Percentiles rank a stretch among this genome's conserved stretches.
phyloP scores from a whole-genome alignment of 2,113 vertebrate species.

The Pseudorhombus dupliciocellatus region DNA sequence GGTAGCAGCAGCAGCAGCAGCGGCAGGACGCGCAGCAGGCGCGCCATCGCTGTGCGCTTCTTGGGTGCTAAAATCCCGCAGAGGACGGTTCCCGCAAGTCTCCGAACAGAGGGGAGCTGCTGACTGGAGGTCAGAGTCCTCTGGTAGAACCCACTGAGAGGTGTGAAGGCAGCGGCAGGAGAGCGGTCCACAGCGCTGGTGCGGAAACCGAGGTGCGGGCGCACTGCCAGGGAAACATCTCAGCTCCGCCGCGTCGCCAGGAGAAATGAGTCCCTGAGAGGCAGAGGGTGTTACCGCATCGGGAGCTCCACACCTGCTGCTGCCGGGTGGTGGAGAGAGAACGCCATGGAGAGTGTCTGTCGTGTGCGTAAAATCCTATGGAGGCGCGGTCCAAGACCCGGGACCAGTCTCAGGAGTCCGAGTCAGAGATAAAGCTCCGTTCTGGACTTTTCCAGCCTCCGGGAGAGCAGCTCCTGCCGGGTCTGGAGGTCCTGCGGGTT shows the following conservation, averaged over 20 bases:
- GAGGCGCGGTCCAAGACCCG: background rate
- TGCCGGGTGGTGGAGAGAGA: background rate
- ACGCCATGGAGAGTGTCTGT: background rate
- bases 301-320: slow-evolving; percentile 13
- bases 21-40: slow-evolving; percentile 52
- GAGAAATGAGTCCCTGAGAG: background rate
- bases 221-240: slow-evolving; percentile 41
- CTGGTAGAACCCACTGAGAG: background rate
- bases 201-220: background rate
- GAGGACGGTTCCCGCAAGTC: background rate
- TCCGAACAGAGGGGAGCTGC: background rate
- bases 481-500: slow-evolving; percentile 21
- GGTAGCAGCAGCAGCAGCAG: slow-evolving; percentile 37
- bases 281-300: background rate
- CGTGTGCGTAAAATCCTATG: slow-evolving; percentile 36
- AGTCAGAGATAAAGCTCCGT: background rate
- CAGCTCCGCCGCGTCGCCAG: slow-evolving; percentile 18
- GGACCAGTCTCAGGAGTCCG: background rate
- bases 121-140: background rate
- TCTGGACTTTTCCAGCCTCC: background rate
- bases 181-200: background rate
- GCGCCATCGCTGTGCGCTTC: slow-evolving; percentile 48
- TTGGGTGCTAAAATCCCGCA: background rate
- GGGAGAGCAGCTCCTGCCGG: background rate
- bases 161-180: background rate